Conservation (phyloP, 2,797 vertebrate species). For the Danionella dracula region DNA sequence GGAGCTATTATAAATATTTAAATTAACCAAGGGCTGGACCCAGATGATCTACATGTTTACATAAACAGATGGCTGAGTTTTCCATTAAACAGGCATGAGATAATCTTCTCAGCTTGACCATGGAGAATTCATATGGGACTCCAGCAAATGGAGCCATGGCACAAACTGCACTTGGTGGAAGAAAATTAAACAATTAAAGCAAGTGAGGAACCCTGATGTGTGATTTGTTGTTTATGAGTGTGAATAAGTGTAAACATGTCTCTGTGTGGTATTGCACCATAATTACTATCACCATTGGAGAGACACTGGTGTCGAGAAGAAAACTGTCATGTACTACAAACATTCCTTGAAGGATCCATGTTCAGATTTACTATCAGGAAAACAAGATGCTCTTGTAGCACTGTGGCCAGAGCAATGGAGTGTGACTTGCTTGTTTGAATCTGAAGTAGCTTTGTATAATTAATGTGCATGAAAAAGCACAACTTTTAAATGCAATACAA, state of each 20-base stretch:
- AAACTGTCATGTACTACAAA: conserved; percentile 47
- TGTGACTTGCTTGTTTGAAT: too few relatives aligned
- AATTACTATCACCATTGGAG: conserved; percentile 34
- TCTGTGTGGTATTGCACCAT: conserved; percentile 16
- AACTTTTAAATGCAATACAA: too few relatives aligned
- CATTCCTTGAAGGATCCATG: too few relatives aligned
- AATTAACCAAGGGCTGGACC: conserved; percentile 35
- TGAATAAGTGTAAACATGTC: background rate
- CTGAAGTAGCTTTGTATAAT: too few relatives aligned
- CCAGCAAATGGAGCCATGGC: conserved; percentile 43
- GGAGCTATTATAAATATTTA: conserved; percentile 42
- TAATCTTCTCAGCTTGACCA: conserved; percentile 54
- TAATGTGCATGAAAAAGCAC: too few relatives aligned
- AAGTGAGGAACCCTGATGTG: conserved; percentile 25
- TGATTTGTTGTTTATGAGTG: conserved; percentile 1
- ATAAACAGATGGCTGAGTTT: conserved; percentile 46
- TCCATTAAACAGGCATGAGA: conserved; percentile 51
- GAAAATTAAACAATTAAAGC: conserved; percentile 45
- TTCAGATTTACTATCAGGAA: conserved; percentile 37
- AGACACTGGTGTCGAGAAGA: background rate
- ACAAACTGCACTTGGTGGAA: conserved; percentile 43
- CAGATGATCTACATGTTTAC: conserved; percentile 25
- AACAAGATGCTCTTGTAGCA: too few relatives aligned
- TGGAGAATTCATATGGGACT: conserved; percentile 48
- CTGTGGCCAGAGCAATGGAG: too few relatives aligned